Conservation (phyloP, 2,113 vertebrate species). For the Thermophis baileyi region DNA sequence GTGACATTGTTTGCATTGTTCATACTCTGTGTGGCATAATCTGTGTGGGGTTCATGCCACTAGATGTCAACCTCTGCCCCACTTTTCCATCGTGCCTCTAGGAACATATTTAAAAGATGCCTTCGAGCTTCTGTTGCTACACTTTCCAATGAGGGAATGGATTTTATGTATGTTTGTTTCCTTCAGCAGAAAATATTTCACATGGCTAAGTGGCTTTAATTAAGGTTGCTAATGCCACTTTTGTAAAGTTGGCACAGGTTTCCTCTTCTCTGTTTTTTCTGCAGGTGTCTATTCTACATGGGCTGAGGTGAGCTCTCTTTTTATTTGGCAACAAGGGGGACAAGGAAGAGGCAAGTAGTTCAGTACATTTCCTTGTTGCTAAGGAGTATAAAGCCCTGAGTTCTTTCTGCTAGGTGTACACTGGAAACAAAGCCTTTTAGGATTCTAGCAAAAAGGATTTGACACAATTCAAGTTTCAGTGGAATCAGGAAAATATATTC, state of each 20-base stretch:
- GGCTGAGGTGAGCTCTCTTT: not conserved
- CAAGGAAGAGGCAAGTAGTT: not conserved
- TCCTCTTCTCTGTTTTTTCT: not conserved
- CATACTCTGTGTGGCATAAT: not conserved
- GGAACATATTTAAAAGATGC: not conserved
- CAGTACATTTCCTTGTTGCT: not conserved
- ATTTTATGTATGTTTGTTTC: not conserved
- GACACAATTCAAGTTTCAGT: not conserved
- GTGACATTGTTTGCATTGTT: not conserved
- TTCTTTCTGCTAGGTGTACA: not conserved
- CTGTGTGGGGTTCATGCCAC: conserved; percentile 33
- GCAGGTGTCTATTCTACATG: not conserved
- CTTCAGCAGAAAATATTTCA: conserved; percentile 1
- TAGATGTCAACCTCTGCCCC: conserved; percentile 65
- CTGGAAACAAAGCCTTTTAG: not conserved
- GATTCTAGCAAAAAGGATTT: not conserved
- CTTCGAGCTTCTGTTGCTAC: not conserved
- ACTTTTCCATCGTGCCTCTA: conserved; percentile 3
- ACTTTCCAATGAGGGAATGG: not conserved
- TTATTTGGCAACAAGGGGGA: conserved; percentile 22
- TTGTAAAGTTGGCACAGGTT: not conserved
- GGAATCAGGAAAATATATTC: not conserved
- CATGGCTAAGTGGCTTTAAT: conserved; percentile 21
- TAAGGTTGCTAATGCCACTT: conserved; percentile 17
- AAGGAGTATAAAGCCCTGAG: not conserved